Evolutionary conservation across 2,113 vertebrate species (phyloP).

Genomic region (Elephantulus edwardii): DNA sequence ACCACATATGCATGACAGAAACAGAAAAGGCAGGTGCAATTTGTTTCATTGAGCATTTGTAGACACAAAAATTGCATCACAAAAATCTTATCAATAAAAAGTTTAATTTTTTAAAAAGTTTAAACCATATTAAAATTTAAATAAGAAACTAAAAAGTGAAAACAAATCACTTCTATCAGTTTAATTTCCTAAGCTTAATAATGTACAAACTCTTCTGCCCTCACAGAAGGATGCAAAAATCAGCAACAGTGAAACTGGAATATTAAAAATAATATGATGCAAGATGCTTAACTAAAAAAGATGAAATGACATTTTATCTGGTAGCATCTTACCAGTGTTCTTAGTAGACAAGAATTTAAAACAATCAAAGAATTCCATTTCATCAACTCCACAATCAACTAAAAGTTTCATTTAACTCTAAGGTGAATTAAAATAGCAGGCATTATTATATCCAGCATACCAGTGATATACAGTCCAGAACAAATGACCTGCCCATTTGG

Average conservation of each 20-base stretch:
- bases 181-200: slow-evolving; percentile 29
- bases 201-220: slow-evolving; percentile 7
- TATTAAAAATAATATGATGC: slow-evolving; percentile 33
- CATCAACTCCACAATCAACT: slow-evolving; percentile 24
- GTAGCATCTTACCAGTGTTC: not conserved
- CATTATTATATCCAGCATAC: not conserved
- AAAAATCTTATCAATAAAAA: slow-evolving; percentile 56
- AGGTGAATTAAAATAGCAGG: slow-evolving; percentile 26
- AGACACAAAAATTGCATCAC: not conserved
- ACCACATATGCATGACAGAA: not conserved
- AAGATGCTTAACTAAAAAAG: not conserved
- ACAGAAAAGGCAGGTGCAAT: not conserved
- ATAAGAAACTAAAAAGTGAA: slow-evolving; percentile 56
- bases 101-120: slow-evolving; percentile 63
- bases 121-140: slow-evolving; percentile 59
- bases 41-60: slow-evolving; percentile 1
- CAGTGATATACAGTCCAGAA: slow-evolving; percentile 7
- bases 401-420: not conserved
- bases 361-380: slow-evolving; percentile 22
- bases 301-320: slow-evolving; percentile 11
- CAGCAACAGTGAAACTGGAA: not conserved
- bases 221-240: not conserved
- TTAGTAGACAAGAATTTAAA: slow-evolving; percentile 34
- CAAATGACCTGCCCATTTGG: slow-evolving; percentile 39
- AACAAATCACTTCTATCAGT: slow-evolving; percentile 26